Conservation (phyloP, 2,113 vertebrate genomes). For the Raja brachyura region DNA sequence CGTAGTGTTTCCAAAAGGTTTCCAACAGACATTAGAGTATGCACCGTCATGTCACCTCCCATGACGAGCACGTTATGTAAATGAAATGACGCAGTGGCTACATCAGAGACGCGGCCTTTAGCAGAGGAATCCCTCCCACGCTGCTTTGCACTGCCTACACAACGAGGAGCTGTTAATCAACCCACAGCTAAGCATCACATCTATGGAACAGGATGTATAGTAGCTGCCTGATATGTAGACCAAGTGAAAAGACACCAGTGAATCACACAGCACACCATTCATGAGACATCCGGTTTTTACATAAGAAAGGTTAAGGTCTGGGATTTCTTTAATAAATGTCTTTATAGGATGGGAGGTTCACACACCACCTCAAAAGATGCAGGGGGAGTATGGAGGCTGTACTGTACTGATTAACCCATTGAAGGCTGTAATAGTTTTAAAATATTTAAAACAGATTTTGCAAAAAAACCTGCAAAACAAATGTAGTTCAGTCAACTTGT, state of each 20-base stretch:
- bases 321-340: neutral
- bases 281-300: neutral
- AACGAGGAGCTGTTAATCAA: constrained; percentile 7
- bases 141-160: constrained; percentile 28
- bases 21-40: neutral
- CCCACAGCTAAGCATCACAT: neutral
- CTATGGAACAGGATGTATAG: neutral
- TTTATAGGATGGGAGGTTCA: neutral
- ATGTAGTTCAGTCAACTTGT: neutral
- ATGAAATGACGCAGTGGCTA: constrained; percentile 24
- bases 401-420: neutral
- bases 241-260: constrained; percentile 28
- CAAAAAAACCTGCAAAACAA: too few relatives aligned
- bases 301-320: constrained; percentile 20
- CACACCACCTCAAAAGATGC: neutral
- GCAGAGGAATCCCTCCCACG: constrained; percentile 32
- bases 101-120: constrained; percentile 15
- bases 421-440: neutral
- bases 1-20: neutral
- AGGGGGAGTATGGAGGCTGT: neutral
- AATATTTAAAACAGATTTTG: neutral
- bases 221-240: neutral
- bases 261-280: constrained; percentile 15
- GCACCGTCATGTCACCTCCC: constrained; percentile 17
- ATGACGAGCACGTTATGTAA: constrained; percentile 34